These are phyloP conservation scores for Netelia fuscicornis DNA, from an alignment of 2,888 invertebrate genomes.

Conservation along the genomic window DNA sequence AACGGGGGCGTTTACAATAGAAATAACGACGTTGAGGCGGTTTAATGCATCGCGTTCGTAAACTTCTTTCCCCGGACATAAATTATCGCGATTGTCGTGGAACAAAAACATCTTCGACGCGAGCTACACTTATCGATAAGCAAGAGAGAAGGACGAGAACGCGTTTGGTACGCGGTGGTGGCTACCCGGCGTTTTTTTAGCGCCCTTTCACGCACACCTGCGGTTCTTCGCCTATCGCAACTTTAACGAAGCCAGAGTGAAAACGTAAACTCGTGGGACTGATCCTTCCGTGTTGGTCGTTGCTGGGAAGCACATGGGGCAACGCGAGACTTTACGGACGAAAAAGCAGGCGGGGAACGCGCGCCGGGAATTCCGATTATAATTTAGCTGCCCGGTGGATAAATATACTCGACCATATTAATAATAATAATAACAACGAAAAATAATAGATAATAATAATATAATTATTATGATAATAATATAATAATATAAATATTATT, in stretches of 20 bases:
- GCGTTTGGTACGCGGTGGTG: not conserved
- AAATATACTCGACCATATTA: not conserved
- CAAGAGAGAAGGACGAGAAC: constrained; percentile 28
- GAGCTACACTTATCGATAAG: constrained; percentile 52
- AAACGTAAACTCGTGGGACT: constrained; percentile 62
- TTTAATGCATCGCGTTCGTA: too few relatives aligned
- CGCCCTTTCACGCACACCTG: constrained; percentile 38
- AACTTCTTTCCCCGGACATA: too few relatives aligned
- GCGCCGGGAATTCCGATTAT: constrained; percentile 57
- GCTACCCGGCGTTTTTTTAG: constrained; percentile 39
- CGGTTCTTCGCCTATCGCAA: constrained; percentile 51
- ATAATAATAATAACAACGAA: not conserved
- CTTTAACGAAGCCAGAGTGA: constrained; percentile 15
- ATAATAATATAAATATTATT: too few relatives aligned
- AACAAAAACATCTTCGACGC: constrained; percentile 25
- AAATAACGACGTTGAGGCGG: too few relatives aligned
- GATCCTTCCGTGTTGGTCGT: constrained; percentile 26
- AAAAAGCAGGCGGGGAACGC: constrained; percentile 11
- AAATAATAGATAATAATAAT: not conserved
- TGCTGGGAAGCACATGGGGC: not conserved
- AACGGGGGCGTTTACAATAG: too few relatives aligned
- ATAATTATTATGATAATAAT: not conserved
- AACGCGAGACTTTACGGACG: not conserved
- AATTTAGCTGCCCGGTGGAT: constrained; percentile 11
- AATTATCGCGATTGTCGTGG: too few relatives aligned